These are phyloP conservation scores for Palloptera scutellata DNA, from an alignment of 2,888 invertebrate species.

Conservation along the genomic window DNA sequence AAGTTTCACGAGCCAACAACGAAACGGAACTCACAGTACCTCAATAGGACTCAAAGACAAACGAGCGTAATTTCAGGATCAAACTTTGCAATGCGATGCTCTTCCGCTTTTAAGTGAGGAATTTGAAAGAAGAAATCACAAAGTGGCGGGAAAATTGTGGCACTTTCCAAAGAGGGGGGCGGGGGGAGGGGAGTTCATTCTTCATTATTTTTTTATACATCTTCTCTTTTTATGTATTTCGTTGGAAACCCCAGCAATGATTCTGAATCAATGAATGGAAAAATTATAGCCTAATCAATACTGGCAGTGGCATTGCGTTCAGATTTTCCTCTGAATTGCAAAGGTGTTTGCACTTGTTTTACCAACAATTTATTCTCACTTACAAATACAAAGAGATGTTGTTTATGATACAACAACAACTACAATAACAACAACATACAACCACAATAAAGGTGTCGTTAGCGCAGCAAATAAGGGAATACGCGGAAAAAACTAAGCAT, in stretches of 20 bases:
- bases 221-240: slow-evolving; percentile 19
- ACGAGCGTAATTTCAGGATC: slow-evolving; percentile 53
- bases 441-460: slow-evolving; percentile 29
- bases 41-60: slow-evolving; percentile 45
- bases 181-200: no score
- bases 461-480: slow-evolving; percentile 17
- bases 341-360: slow-evolving; percentile 60
- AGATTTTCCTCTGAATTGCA: slow-evolving; percentile 13
- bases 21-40: slow-evolving; percentile 39
- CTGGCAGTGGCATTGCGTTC: not conserved
- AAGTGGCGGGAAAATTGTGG: slow-evolving; percentile 30
- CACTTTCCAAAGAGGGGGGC: no score
- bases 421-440: slow-evolving; percentile 23
- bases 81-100: slow-evolving; percentile 36
- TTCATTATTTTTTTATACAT: slow-evolving; percentile 18
- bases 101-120: slow-evolving; percentile 37
- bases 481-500: slow-evolving; percentile 9
- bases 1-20: not conserved
- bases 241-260: slow-evolving; percentile 38
- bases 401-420: slow-evolving; percentile 15
- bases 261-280: slow-evolving; percentile 59
- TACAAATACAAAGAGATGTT: no score
- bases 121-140: slow-evolving; percentile 26
- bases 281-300: slow-evolving; percentile 61
- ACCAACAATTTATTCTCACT: slow-evolving; percentile 53